These are phyloP conservation scores for Oncopodura yosiiana DNA, from an alignment of 1,140 invertebrate genomes.

Conservation along the genomic window DNA sequence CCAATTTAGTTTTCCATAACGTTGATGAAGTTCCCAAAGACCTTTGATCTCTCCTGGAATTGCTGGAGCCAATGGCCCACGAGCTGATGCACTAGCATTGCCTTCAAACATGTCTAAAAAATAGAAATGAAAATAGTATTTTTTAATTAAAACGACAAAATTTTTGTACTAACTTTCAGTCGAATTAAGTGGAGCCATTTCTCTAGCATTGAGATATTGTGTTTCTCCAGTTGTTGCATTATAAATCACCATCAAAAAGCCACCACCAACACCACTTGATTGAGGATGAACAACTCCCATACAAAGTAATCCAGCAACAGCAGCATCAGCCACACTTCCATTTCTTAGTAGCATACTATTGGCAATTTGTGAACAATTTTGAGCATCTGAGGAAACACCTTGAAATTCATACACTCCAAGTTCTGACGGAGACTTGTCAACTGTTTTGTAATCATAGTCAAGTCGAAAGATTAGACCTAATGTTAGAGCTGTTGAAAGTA, in stretches of 20 bases:
- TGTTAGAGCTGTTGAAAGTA: too few relatives aligned
- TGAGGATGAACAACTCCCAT: conserved; percentile 73
- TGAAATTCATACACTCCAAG: too few relatives aligned
- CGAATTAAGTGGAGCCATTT: conserved; percentile 62
- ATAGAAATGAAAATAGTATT: too few relatives aligned
- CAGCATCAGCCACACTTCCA: conserved; percentile 79
- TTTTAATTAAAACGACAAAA: too few relatives aligned
- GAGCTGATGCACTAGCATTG: conserved; percentile 43
- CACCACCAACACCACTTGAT: conserved; percentile 80
- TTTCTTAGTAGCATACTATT: conserved; percentile 60
- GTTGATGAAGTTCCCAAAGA: conserved; percentile 68
- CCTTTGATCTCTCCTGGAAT: conserved; percentile 86
- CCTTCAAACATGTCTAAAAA: conserved; percentile 65
- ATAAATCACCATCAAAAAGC: conserved; percentile 75
- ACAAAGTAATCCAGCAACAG: conserved; percentile 73
- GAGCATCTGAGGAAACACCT: too few relatives aligned
- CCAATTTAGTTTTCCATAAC: conserved; percentile 41
- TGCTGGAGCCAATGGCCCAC: conserved; percentile 55
- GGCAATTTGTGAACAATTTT: too few relatives aligned
- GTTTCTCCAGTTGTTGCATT: conserved; percentile 34
- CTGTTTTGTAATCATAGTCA: too few relatives aligned
- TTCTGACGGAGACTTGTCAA: too few relatives aligned
- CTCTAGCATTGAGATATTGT: conserved; percentile 60
- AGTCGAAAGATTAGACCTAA: too few relatives aligned
- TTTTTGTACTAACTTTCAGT: too few relatives aligned